Evolutionary conservation across 92 coral and sea anemone species (phyloP).

Genomic region (Pocillopora grandis): DNA sequence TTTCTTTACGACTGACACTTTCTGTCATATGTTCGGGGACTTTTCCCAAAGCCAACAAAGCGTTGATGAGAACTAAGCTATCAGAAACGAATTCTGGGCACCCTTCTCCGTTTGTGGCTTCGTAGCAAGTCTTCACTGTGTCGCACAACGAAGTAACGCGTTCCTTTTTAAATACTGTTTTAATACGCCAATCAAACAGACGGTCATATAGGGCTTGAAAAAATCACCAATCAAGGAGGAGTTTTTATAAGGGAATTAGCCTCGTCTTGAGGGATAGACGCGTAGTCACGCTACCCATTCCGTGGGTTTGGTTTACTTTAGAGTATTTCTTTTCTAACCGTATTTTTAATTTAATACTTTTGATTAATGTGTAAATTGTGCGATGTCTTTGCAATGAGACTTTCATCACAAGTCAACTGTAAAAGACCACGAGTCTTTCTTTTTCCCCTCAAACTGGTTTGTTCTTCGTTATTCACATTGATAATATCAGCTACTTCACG

Average conservation of each 20-base stretch:
- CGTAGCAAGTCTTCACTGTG: slow-evolving; percentile 99
- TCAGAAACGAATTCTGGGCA: not conserved
- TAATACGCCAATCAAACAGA: slow-evolving; percentile 18
- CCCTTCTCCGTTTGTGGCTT: slow-evolving; percentile 84
- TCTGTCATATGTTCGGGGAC: slow-evolving; percentile 99
- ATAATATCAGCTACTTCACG: too few species aligned
- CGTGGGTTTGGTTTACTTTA: not conserved
- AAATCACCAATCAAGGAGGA: slow-evolving; percentile 9
- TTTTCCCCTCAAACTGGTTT: too few species aligned
- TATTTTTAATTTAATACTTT: too few species aligned
- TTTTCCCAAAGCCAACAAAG: slow-evolving; percentile 98
- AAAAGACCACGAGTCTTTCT: too few species aligned
- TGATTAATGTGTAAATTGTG: too few species aligned
- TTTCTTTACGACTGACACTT: slow-evolving; percentile 93
- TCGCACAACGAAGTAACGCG: slow-evolving; percentile 43
- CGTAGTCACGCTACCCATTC: too few species aligned
- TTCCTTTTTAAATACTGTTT: not conserved
- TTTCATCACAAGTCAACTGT: too few species aligned
- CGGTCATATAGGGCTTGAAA: not conserved
- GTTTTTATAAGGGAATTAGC: not conserved
- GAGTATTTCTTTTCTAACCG: too few species aligned
- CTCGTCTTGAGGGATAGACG: not conserved
- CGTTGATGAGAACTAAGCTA: slow-evolving; percentile 77
- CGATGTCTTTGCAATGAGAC: too few species aligned
- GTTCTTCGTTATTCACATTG: too few species aligned